phyloP scores from a whole-genome alignment of 2,797 vertebrate species.

The Somateria mollissima region DNA sequence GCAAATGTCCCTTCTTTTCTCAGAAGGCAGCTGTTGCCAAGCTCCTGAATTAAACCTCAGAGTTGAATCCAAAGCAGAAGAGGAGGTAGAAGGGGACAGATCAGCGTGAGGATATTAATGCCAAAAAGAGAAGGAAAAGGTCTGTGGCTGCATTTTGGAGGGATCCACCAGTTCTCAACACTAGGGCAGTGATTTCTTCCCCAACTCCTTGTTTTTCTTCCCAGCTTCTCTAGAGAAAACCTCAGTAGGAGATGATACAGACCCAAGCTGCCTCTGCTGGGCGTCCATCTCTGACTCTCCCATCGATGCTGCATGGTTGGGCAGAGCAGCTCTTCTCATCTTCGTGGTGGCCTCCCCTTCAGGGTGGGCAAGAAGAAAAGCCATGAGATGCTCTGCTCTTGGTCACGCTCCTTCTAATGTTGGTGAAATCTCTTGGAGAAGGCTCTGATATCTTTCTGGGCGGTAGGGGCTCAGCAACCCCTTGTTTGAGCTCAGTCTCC shows the following conservation, averaged over 20 bases:
- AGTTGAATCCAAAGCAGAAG: background rate
- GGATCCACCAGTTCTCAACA: background rate
- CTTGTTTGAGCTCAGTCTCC: too few species aligned
- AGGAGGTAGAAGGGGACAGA: background rate
- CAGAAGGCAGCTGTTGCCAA: background rate
- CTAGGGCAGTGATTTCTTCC: background rate
- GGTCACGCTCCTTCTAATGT: background rate
- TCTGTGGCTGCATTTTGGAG: background rate
- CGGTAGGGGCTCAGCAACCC: background rate
- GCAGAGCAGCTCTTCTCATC: background rate
- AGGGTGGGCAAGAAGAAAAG: background rate
- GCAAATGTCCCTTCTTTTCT: background rate
- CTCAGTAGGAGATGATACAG: background rate
- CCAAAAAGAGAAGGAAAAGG: background rate
- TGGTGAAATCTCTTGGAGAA: background rate
- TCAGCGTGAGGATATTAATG: background rate
- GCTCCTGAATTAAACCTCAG: background rate
- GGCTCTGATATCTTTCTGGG: background rate
- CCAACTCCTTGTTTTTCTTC: background rate
- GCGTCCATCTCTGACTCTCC: background rate
- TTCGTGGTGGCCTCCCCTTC: background rate
- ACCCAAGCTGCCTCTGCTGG: background rate
- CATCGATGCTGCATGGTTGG: background rate
- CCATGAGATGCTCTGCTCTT: background rate
- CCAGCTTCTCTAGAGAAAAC: background rate